Conservation (phyloP, 2,797 vertebrate genomes). For the Argyrosomus regius region DNA sequence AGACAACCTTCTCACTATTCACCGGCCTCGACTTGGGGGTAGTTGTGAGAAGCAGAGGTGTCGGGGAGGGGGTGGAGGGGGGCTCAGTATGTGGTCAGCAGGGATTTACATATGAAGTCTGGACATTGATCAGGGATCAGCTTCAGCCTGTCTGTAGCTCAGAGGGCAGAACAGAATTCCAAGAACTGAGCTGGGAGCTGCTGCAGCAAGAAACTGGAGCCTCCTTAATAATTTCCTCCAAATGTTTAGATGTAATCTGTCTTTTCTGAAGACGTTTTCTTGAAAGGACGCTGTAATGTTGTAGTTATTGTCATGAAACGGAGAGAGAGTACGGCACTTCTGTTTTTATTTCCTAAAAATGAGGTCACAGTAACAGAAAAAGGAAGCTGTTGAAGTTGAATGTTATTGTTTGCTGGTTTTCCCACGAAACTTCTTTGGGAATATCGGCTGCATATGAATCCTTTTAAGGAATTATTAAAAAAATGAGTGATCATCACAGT, state of each 20-base stretch:
- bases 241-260: background rate
- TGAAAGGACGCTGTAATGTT: background rate
- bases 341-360: background rate
- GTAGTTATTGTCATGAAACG: background rate
- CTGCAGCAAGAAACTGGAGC: background rate
- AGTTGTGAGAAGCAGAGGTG: constrained; percentile 47
- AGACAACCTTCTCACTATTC: constrained; percentile 60
- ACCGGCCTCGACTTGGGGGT: constrained; percentile 60
- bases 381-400: background rate
- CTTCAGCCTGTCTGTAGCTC: constrained; percentile 28
- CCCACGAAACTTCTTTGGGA: background rate
- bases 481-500: background rate
- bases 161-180: background rate
- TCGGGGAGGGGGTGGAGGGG: constrained; percentile 11
- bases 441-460: background rate
- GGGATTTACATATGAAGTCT: constrained; percentile 78
- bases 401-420: background rate
- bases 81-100: constrained; percentile 62
- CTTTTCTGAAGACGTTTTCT: background rate
- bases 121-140: constrained; percentile 64
- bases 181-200: no score
- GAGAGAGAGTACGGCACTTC: no score
- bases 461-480: constrained; percentile 4
- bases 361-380: background rate
- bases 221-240: background rate